Evolutionary conservation across 2,888 invertebrate genomes (phyloP), one percentile per base, ranked within the genome.

Genomic region (Empis livida): DNA sequence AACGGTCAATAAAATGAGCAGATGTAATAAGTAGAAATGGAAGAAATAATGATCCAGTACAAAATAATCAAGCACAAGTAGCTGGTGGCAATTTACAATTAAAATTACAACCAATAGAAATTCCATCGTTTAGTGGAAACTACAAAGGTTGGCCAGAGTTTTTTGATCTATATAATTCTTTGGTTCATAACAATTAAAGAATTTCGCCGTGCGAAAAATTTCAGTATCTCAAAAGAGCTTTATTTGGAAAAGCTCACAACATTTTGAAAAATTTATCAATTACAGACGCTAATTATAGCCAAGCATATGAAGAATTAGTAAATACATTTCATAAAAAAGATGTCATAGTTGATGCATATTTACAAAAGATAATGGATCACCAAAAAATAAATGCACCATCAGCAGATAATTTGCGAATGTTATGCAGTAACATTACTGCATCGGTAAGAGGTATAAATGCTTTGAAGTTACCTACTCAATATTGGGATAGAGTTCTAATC

Each of bases 281-380:
- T 1, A 49, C 44, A 15, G 46, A 46, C 16, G 46, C 44, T 1
- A 49, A 49, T 8, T 49, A 46, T 14, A n/a, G 6, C 8, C 17
- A 44, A 11, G 46, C 46, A 10, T 49, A 45, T 42, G 20, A 30
- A 5, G 17, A 45, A 20, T 39, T 49, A 15, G 10, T 30, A 10
- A 17, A 35, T 13, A 42, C 43, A 30, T 47, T 42, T 23, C 41
- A 45, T 3, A 48, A 47, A 32, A 43, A 35, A 1, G 42, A 47
- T 8, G 45, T 49, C 31, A 49, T 47, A 11, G 37, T 47, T 15
- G 41, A 45, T 2, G 31, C 49, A 1, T 45, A 49, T 4, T 35
- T 47, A 13, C 45, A 47, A 32, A 49, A 45, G 6, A 32, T 47
- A 17, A 45, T 47, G 13, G 47, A 45, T 16, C 50, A 50, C 31